Percentiles rank a stretch among this genome's conserved stretches.
Conservation (phyloP, 2,797 vertebrate species). For the Hemitrygon akajei region DNA sequence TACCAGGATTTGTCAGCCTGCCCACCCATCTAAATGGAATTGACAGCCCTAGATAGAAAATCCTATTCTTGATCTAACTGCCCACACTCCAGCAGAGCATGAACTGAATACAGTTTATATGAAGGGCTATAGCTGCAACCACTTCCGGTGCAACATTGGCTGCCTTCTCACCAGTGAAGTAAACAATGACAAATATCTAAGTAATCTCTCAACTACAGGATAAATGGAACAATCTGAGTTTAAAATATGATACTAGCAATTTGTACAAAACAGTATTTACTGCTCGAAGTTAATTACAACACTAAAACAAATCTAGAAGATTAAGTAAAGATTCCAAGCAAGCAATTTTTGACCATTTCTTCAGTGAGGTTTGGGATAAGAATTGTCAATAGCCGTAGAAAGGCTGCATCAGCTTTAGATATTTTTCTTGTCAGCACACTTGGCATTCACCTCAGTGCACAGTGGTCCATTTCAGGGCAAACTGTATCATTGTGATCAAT, state of each 20-base stretch:
- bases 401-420: background rate
- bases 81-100: background rate
- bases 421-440: background rate
- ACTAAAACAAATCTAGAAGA: background rate
- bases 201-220: background rate
- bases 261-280: background rate
- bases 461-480: background rate
- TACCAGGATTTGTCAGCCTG: background rate
- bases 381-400: background rate
- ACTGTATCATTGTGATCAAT: background rate
- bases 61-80: slow-evolving; percentile 15
- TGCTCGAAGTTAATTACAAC: background rate
- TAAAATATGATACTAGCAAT: background rate
- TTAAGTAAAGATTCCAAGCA: background rate
- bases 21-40: background rate
- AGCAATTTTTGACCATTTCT: background rate
- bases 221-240: background rate
- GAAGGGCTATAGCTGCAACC: background rate
- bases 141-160: background rate
- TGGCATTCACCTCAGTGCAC: background rate
- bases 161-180: background rate
- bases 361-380: background rate
- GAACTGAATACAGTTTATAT: background rate
- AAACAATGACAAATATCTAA: background rate
- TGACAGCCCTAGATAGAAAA: background rate